A percentile compares a stretch with the other conserved stretches of the same genome.
phyloP scores from a whole-genome alignment of 2,888 invertebrate species.

The Unio pictorum region DNA sequence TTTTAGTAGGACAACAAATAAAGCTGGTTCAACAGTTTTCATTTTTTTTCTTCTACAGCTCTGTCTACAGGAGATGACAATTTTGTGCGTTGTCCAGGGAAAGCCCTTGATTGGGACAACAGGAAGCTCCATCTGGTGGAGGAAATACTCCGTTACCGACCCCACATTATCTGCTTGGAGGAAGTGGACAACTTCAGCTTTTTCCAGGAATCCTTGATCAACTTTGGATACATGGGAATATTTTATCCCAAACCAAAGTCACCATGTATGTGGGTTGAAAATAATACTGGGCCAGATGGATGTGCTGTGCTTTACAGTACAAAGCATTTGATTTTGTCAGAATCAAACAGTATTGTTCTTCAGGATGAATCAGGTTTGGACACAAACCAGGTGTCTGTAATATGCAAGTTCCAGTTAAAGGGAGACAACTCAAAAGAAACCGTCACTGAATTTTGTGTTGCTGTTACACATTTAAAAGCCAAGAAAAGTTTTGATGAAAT shows the following conservation, averaged over 20 bases:
- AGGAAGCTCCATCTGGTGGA: conserved; percentile 80
- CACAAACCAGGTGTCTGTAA: conserved; percentile 76
- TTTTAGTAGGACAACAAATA: no score
- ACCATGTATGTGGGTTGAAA: conserved; percentile 81
- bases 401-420: conserved; percentile 66
- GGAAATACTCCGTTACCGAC: conserved; percentile 80
- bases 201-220: conserved; percentile 77
- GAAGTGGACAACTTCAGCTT: conserved; percentile 84
- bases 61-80: conserved; percentile 81
- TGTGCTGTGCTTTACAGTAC: conserved; percentile 83
- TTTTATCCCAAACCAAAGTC: conserved; percentile 83
- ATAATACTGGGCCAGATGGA: conserved; percentile 85
- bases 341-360: conserved; percentile 47
- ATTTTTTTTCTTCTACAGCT: conserved; percentile 73
- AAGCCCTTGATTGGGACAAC: conserved; percentile 81
- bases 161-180: conserved; percentile 83
- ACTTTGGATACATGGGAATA: conserved; percentile 80
- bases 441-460: conserved; percentile 78
- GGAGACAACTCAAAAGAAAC: conserved; percentile 63
- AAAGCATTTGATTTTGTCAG: conserved; percentile 77
- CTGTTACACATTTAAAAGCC: conserved; percentile 84
- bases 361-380: conserved; percentile 13
- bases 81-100: conserved; percentile 81
- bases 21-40: no score
- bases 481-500: conserved; percentile 74